These are phyloP conservation scores for Eupithecia subumbrata DNA, from an alignment of 2,888 invertebrate species.

Conservation along the genomic window DNA sequence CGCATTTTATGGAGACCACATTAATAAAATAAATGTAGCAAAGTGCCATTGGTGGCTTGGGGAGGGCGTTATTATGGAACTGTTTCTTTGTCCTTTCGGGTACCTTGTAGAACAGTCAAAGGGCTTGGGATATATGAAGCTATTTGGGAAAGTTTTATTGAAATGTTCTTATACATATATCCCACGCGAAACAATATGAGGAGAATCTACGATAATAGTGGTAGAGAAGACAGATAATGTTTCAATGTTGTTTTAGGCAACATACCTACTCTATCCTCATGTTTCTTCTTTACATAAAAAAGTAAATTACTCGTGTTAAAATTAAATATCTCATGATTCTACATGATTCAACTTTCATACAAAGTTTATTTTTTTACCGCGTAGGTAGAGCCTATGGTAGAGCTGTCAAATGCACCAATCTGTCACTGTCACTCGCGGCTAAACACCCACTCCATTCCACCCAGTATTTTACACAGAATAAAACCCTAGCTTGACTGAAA, in stretches of 20 bases:
- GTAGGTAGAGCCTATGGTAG: background rate
- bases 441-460: background rate
- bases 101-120: conserved; percentile 10
- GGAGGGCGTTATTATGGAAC: conserved; percentile 7
- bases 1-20: conserved; percentile 29
- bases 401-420: conserved; percentile 10
- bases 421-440: background rate
- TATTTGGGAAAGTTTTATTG: conserved; percentile 11
- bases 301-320: no score
- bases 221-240: background rate
- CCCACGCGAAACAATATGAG: conserved; percentile 5
- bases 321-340: no score
- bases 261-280: background rate
- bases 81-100: conserved; percentile 3
- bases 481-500: background rate
- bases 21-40: conserved; percentile 30
- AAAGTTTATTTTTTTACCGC: background rate
- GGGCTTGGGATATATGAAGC: conserved; percentile 11
- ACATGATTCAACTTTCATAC: no score
- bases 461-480: background rate
- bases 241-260: background rate
- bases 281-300: background rate
- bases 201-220: conserved; percentile 1
- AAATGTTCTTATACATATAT: background rate
- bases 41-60: conserved; percentile 18